Evolutionary conservation across 1,140 invertebrate genomes (phyloP).

Genomic region (Holcopasites calliopsidis): DNA sequence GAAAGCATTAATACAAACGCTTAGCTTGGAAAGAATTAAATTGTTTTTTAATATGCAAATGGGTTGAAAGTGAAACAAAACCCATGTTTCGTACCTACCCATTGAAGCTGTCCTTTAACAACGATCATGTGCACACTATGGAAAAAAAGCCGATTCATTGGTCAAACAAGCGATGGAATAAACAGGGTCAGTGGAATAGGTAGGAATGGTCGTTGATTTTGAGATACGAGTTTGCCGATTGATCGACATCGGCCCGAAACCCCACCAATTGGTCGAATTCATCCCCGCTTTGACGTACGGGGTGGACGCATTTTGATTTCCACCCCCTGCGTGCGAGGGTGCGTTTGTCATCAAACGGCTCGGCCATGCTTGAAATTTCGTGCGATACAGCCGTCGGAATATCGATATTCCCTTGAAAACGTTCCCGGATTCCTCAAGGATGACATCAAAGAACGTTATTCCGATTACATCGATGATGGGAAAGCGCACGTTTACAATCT

Average conservation of each 20-base stretch:
- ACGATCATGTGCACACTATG: neutral
- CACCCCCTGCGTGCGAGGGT: conserved; percentile 60
- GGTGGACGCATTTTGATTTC: conserved; percentile 66
- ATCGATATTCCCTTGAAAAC: conserved; percentile 61
- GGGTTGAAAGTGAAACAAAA: conserved; percentile 12
- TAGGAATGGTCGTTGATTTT: conserved; percentile 54
- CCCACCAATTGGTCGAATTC: conserved; percentile 71
- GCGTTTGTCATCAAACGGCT: conserved; percentile 69
- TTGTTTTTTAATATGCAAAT: neutral
- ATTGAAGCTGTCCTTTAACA: conserved; percentile 4
- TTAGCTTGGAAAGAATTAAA: too few species aligned
- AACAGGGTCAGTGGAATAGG: conserved; percentile 66
- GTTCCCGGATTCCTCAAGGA: conserved; percentile 61
- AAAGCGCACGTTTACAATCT: neutral
- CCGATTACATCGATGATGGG: conserved; percentile 18
- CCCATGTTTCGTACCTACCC: conserved; percentile 7
- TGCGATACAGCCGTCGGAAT: conserved; percentile 60
- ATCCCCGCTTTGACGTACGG: conserved; percentile 51
- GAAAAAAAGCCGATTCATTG: conserved; percentile 49
- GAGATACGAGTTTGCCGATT: conserved; percentile 65
- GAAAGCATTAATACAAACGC: too few species aligned
- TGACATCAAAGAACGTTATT: conserved; percentile 60
- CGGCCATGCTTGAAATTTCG: conserved; percentile 72
- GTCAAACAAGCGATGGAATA: conserved; percentile 44
- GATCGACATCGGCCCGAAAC: conserved; percentile 56